Evolutionary conservation across 1,140 invertebrate species (phyloP).

Genomic region (Elysia chlorotica): DNA sequence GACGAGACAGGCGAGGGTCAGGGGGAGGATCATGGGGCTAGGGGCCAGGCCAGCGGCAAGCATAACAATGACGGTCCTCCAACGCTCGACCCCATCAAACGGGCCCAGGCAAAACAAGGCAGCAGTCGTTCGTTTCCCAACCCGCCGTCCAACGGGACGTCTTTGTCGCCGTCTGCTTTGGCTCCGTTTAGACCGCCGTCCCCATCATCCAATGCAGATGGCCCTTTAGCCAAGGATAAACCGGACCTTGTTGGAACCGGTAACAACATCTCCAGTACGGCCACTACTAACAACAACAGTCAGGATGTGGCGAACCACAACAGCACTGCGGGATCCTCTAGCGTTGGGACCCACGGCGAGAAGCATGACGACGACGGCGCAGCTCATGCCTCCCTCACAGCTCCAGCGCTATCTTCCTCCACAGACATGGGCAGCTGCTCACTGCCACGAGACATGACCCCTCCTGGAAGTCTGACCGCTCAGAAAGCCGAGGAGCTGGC

Average conservation of each 20-base stretch:
- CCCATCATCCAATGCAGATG: neutral
- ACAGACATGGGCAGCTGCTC: no score
- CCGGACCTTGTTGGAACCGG: neutral
- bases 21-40: conserved; percentile 11
- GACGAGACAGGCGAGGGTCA: conserved; percentile 20
- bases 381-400: neutral
- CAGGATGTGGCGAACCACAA: neutral
- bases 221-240: neutral
- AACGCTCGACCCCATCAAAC: conserved; percentile 30
- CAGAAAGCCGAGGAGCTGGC: neutral
- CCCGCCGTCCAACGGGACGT: no score
- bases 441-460: no score
- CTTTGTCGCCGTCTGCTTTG: no score
- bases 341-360: no score
- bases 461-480: no score
- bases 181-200: no score
- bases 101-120: conserved; percentile 5
- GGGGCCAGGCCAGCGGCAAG: conserved; percentile 26
- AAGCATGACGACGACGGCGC: no score
- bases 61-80: conserved; percentile 42
- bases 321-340: no score
- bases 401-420: neutral
- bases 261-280: conserved; percentile 12
- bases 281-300: conserved; percentile 16
- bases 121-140: neutral